phyloP scores from a whole-genome alignment of 2,113 vertebrate genomes.

The Pagrus major region DNA sequence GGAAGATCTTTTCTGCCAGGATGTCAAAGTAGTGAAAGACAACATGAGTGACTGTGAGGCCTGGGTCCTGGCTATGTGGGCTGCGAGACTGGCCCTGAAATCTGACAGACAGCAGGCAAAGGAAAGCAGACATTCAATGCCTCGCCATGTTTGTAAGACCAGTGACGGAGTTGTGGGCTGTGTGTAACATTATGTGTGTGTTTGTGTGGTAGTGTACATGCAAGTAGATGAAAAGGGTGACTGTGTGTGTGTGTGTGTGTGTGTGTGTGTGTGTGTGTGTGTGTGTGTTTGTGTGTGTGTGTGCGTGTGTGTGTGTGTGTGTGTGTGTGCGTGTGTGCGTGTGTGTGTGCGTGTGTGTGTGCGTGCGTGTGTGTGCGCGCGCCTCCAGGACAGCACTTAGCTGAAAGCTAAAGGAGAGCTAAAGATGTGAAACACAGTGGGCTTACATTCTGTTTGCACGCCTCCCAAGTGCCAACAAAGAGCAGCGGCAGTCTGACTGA shows the following conservation, averaged over 20 bases:
- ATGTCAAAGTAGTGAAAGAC: constrained; percentile 41
- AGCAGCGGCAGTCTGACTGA: constrained; percentile 49
- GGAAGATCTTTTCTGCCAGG: not conserved
- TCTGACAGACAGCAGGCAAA: constrained; percentile 6
- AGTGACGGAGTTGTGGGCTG: constrained; percentile 44
- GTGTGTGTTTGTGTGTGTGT: constrained; percentile 5
- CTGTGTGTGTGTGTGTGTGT: constrained; percentile 33
- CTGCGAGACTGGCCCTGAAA: no score
- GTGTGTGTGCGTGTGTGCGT: constrained; percentile 23
- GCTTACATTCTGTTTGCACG: constrained; percentile 29
- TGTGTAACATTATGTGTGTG: constrained; percentile 36
- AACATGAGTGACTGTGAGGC: not conserved
- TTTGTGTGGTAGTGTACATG: constrained; percentile 1
- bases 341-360: constrained; percentile 13
- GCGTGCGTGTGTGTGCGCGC: constrained; percentile 11
- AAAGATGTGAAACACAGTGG: constrained; percentile 26
- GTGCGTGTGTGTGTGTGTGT: constrained; percentile 43
- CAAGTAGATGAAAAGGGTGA: no score
- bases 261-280: constrained; percentile 19
- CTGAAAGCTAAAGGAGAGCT: constrained; percentile 24
- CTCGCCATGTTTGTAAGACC: constrained; percentile 59
- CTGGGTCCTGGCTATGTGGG: not conserved
- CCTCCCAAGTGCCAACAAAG: constrained; percentile 33
- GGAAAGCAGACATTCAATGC: constrained; percentile 44
- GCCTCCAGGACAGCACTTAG: constrained; percentile 29